Evolutionary conservation across 2,888 invertebrate species (phyloP), one percentile per base, ranked within the genome.

Genomic region (Cerastis leucographa): DNA sequence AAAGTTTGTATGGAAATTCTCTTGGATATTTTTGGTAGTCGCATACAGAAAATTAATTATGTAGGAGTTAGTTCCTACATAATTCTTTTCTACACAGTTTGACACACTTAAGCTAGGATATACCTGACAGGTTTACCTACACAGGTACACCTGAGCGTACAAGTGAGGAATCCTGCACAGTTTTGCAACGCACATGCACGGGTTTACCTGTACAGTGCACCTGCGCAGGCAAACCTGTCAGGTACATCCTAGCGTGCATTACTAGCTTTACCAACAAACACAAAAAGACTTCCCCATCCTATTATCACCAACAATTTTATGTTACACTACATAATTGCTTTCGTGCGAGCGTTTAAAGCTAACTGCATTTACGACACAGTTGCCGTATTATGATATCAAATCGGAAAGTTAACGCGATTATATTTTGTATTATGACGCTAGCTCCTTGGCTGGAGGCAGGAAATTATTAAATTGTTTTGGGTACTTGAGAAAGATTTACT

Each of bases 401-500:
- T 86, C 78, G 87, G 76, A 70, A 74, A n/a, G 67, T 46, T 73
- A 86, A 85, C 68, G 66, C 54, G 74, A 83, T 85, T 77, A 87
- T 74, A 78, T 81, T 76, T 81, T 86, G 72, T 78, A 85, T 84
- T 80, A 80, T 83, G 71, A 56, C 17, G 42, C 67, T 44, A 78
- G 78, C 82, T 81, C 73, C 74, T 76, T 66, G 78, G 68, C 62
- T 74, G 80, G 65, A 29, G 29, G 71, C 54, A 74, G 46, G 46
- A 71, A 83, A 83, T 85, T 83, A 86, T 84, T 84, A 74, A 65
- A 67, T 9, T 40, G 22, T 46, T 42, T 71, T 59, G 11, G 1
- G 17, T 42, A 35, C 71, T 59, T 46, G 14, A 46, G 9, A 46
- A 46, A 49, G n/a, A 7, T 51, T 42, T 7, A 46, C 4, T 75